Base-by-base conservation (phyloP, 2,113 vertebrate species). In the Sula dactylatra region DNA sequence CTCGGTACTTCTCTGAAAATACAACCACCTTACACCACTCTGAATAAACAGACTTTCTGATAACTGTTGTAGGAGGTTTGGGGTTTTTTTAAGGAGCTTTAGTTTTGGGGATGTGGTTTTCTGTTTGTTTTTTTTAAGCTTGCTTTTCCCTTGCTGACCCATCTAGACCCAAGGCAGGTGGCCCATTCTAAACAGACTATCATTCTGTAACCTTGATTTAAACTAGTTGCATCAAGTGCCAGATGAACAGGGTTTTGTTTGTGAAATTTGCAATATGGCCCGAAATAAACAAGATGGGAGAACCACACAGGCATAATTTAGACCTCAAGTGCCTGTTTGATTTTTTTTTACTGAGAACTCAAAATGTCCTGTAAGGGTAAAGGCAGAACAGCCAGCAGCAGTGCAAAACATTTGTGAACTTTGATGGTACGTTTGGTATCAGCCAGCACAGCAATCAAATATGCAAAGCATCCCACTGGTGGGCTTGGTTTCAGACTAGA, bases 391-490 rank as follows among this genome's bases (percentile, higher is more conserved):
- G 52, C 16, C 59, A 92, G 70, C 69, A 83, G 52, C 80, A 87
- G 36, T 5, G 20, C 77, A 85, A 93, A 85, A 69, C 44, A 58
- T 47, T 38, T 80, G 52, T 79, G 65, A 90, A 59, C 82, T 81
- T 15, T 12, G 69, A 80, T 69, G 85, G 88, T 54, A 93, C 44
- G 8, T 89, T 76, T 91, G 91, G 86, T 93, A 96, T 95, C 65
- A 91, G 90, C 66, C 91, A 96, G 92, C 81, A 72, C 27, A 94
- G 66, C 77, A 91, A 96, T 82, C 84, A 95, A 88, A 93, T 38
- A 97, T 77, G 82, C 82, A 91, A 91, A 97, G 94, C 91, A 94
- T 82, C 84, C 55, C 5, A 3, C 90, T 93, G 70, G 73, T 19
- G 0, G 84, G 64, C 81, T 86, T 67, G 86, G 77, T 94, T 82